phyloP scores from a whole-genome alignment of 2,113 vertebrate species.

The Channa maculata region DNA sequence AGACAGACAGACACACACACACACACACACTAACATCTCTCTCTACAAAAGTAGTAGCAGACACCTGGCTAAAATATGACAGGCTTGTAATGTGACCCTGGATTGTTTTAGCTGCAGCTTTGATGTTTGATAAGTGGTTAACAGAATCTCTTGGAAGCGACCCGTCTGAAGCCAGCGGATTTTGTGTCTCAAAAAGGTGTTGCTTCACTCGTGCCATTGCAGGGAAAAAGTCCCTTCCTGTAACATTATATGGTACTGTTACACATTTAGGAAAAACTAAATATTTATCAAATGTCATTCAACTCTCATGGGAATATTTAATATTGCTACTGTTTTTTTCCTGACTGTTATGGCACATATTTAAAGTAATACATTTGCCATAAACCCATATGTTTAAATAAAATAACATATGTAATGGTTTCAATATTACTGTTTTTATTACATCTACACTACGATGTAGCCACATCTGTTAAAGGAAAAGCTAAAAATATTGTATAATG shows the following conservation, averaged over 20 bases:
- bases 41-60: conserved; percentile 57
- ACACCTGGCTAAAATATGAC: conserved; percentile 59
- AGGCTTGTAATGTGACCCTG: conserved; percentile 1
- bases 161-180: background rate
- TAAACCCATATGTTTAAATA: background rate
- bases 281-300: background rate
- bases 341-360: background rate
- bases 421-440: background rate
- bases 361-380: background rate
- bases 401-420: background rate
- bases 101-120: conserved; percentile 18
- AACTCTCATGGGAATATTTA: background rate
- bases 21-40: conserved; percentile 12
- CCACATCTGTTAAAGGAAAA: background rate
- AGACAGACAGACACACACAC: conserved; percentile 21
- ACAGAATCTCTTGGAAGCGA: conserved; percentile 25
- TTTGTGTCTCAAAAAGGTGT: conserved; percentile 1
- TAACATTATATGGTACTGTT: conserved; percentile 3
- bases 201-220: background rate
- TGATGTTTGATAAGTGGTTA: conserved; percentile 5
- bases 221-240: background rate
- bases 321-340: background rate
- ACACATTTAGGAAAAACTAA: background rate
- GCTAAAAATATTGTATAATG: background rate
- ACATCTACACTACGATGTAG: background rate